Conservation (phyloP, 2,113 vertebrate genomes). For the Phoenicopterus ruber region DNA sequence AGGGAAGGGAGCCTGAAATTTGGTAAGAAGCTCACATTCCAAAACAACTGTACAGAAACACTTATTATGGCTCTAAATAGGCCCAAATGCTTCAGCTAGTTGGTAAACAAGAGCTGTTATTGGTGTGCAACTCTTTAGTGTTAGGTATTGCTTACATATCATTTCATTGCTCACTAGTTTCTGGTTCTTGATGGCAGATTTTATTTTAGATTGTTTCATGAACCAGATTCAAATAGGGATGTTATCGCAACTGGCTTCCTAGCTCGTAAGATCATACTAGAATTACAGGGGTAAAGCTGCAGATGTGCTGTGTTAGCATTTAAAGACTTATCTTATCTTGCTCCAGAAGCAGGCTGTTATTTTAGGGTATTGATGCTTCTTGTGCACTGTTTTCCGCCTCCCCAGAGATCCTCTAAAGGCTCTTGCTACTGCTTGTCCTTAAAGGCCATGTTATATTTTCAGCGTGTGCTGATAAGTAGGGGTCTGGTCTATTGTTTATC, state of each 20-base stretch:
- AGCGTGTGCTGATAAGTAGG: not conserved
- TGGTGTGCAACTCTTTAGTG: not conserved
- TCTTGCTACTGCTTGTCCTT: not conserved
- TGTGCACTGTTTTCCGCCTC: not conserved
- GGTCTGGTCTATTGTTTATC: not conserved
- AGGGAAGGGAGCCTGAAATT: constrained; percentile 7
- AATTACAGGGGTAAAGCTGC: not conserved
- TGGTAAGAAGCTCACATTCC: constrained; percentile 1
- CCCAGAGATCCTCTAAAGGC: constrained; percentile 3
- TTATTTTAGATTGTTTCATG: not conserved
- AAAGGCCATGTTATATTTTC: not conserved
- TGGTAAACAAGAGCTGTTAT: not conserved
- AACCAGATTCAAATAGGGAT: not conserved
- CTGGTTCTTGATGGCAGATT: not conserved
- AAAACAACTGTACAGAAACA: not conserved
- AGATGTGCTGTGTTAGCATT: not conserved
- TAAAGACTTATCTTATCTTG: constrained; percentile 29
- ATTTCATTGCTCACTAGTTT: not conserved
- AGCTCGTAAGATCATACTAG: not conserved
- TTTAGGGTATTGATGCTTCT: constrained; percentile 32
- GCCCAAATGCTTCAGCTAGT: not conserved
- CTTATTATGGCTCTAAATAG: not conserved
- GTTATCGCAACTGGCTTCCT: not conserved
- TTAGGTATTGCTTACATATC: not conserved
- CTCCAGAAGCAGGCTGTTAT: constrained; percentile 29